Percentiles rank a stretch among this genome's conserved stretches.
phyloP scores from a whole-genome alignment of 2,797 vertebrate genomes.

The Tapirus indicus region DNA sequence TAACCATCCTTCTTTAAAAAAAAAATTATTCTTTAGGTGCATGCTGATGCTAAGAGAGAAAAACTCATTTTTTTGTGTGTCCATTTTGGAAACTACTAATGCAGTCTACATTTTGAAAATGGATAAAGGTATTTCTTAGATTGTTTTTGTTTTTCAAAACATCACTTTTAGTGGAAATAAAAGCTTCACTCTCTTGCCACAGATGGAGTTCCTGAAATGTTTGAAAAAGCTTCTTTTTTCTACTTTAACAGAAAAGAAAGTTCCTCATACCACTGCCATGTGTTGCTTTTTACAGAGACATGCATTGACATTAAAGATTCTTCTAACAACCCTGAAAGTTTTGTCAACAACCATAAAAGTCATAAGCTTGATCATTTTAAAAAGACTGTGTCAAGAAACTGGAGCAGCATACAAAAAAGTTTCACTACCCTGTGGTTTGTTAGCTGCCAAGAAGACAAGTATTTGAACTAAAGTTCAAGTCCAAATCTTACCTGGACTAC shows the following conservation, averaged over 20 bases:
- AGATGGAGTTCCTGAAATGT: neutral
- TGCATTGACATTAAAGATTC: neutral
- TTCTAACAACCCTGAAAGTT: neutral
- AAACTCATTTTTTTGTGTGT: neutral
- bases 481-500: neutral
- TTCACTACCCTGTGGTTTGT: neutral
- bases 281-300: neutral
- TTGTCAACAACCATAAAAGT: neutral
- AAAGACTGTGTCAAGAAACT: neutral
- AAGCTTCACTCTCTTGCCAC: neutral
- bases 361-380: neutral
- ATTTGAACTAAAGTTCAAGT: neutral
- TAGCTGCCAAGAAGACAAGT: neutral
- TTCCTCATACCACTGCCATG: neutral
- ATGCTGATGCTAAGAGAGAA: neutral
- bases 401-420: neutral
- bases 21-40: neutral
- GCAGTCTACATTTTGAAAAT: neutral
- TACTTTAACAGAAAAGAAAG: neutral
- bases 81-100: neutral
- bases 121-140: neutral
- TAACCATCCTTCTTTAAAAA: neutral
- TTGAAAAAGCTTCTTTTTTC: neutral
- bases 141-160: neutral
- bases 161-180: slow-evolving; percentile 13